phyloP scores from a whole-genome alignment of 1,140 invertebrate genomes.

The Trachymyrmex cornetzi region DNA sequence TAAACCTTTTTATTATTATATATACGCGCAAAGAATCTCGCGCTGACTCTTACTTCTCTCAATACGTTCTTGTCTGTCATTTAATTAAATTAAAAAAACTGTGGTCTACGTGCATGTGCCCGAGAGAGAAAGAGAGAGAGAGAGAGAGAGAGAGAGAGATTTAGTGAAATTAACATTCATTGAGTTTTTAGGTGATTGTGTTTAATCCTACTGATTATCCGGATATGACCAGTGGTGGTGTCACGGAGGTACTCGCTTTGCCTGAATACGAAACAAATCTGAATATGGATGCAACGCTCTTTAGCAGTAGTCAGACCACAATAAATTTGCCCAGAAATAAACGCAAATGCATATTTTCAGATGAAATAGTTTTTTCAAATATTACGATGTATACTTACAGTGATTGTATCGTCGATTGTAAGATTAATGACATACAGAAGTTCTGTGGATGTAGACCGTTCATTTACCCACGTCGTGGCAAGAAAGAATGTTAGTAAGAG shows the following conservation, averaged over 20 bases:
- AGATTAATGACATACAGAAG: constrained; percentile 84
- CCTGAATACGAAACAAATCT: constrained; percentile 71
- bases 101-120: too few relatives aligned
- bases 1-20: too few relatives aligned
- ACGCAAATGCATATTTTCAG: constrained; percentile 87
- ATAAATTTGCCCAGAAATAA: constrained; percentile 74
- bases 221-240: constrained; percentile 81
- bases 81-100: too few relatives aligned
- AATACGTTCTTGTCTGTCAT: too few relatives aligned
- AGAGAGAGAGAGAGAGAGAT: too few relatives aligned
- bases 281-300: constrained; percentile 68
- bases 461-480: constrained; percentile 73
- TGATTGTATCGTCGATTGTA: constrained; percentile 88
- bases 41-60: too few relatives aligned
- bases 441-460: constrained; percentile 88
- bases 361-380: constrained; percentile 72
- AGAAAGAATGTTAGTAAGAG: constrained; percentile 41
- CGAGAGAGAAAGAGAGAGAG: too few relatives aligned
- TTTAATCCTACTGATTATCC: constrained; percentile 86
- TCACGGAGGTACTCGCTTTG: constrained; percentile 75
- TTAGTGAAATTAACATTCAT: background rate
- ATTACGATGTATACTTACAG: constrained; percentile 86
- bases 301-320: constrained; percentile 67
- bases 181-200: constrained; percentile 80
- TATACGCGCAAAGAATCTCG: too few relatives aligned